phyloP scores from a whole-genome alignment of 2,888 invertebrate species.

The Drosophila pegasa region DNA sequence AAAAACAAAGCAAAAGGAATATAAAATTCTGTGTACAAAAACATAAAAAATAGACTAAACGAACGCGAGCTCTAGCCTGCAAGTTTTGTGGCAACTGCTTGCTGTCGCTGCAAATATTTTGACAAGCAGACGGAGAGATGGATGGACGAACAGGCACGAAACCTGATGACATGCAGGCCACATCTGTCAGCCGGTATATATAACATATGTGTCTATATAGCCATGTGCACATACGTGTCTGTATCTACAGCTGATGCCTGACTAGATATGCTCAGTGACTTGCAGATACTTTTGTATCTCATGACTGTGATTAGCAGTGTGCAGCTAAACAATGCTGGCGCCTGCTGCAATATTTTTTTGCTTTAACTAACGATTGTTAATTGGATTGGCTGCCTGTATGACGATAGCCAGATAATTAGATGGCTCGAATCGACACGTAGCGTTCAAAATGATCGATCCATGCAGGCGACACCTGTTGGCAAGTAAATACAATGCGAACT shows the following conservation, averaged over 20 bases:
- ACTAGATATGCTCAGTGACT: not conserved
- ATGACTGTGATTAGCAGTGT: slow-evolving; percentile 41
- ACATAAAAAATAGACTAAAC: slow-evolving; percentile 15
- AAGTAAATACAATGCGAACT: no score
- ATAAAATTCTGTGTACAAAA: slow-evolving; percentile 6
- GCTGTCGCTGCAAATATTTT: slow-evolving; percentile 63
- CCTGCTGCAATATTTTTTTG: slow-evolving; percentile 24
- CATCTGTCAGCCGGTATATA: slow-evolving; percentile 43
- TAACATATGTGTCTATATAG: slow-evolving; percentile 4
- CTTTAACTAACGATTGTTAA: slow-evolving; percentile 7
- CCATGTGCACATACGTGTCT: not conserved
- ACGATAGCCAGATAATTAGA: not conserved
- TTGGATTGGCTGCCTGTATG: slow-evolving; percentile 1
- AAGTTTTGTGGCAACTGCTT: slow-evolving; percentile 54
- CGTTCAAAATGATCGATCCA: not conserved
- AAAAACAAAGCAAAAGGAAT: slow-evolving; percentile 5
- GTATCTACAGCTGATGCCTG: slow-evolving; percentile 2
- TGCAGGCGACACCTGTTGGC: not conserved
- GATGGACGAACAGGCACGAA: slow-evolving; percentile 20
- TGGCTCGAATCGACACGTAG: not conserved
- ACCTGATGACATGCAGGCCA: slow-evolving; percentile 60
- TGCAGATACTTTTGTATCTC: slow-evolving; percentile 27
- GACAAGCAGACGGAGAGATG: slow-evolving; percentile 33
- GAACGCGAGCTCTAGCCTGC: slow-evolving; percentile 10
- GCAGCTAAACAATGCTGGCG: slow-evolving; percentile 45